These are phyloP conservation scores for Elachura formosa DNA, from an alignment of 2,113 vertebrate species.

Conservation along the genomic window DNA sequence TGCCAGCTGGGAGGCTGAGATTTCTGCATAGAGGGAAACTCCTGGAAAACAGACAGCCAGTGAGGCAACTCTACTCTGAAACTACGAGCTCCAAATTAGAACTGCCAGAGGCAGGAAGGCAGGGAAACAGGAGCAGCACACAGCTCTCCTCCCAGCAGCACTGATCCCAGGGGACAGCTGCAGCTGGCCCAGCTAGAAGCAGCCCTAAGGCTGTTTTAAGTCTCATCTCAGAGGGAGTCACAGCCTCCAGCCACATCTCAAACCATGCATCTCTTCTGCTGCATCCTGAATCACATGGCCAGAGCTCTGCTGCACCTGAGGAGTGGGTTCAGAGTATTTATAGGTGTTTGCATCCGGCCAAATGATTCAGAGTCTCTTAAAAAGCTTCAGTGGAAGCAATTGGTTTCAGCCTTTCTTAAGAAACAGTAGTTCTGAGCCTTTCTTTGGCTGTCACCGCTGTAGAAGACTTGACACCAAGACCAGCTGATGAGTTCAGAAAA, in stretches of 20 bases:
- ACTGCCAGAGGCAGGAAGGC: not conserved
- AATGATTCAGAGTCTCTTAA: not conserved
- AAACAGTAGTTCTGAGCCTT: not conserved
- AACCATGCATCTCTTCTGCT: not conserved
- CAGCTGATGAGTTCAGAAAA: not conserved
- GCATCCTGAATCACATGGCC: rapidly evolving
- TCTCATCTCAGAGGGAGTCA: not conserved
- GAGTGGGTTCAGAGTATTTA: not conserved
- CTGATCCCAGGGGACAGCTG: not conserved
- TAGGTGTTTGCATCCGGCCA: not conserved
- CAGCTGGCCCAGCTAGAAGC: not conserved
- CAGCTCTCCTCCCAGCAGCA: not conserved
- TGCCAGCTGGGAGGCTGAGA: not conserved
- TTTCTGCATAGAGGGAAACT: not conserved
- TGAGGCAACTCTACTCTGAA: not conserved
- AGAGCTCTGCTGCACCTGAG: not conserved
- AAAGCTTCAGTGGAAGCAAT: not conserved
- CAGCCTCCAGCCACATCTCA: not conserved
- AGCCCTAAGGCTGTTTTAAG: not conserved
- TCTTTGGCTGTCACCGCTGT: not conserved
- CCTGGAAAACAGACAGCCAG: not conserved
- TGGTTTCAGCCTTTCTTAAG: not conserved
- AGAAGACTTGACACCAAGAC: not conserved
- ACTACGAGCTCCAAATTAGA: not conserved
- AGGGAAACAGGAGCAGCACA: not conserved